These are phyloP conservation scores for Aviceda subcristata DNA, from an alignment of 2,113 vertebrate genomes.

Conservation along the genomic window DNA sequence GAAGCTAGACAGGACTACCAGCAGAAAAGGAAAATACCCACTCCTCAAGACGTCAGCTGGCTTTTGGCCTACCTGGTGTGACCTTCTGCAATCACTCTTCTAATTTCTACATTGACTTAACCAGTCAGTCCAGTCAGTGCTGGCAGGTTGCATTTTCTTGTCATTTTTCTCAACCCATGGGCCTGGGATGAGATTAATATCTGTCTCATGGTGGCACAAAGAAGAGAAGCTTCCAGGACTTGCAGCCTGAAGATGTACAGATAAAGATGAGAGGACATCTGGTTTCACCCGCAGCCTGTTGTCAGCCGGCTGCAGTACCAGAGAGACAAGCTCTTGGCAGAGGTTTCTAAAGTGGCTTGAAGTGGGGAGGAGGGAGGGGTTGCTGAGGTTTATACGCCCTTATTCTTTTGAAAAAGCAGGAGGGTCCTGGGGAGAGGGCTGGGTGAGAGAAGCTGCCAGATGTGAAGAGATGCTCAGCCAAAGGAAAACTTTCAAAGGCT, in stretches of 20 bases:
- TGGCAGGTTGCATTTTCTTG: neutral
- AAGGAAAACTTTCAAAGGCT: neutral
- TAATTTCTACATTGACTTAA: neutral
- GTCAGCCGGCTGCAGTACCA: neutral
- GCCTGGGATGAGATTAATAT: neutral
- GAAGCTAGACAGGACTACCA: neutral
- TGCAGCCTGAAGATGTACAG: neutral
- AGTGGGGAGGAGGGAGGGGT: neutral
- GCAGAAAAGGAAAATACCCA: neutral
- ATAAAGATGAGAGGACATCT: conserved; percentile 20
- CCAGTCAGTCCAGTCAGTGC: neutral
- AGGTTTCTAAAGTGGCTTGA: neutral
- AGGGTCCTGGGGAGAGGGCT: neutral
- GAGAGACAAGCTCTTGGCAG: neutral
- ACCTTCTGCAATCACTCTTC: neutral
- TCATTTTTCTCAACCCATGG: neutral
- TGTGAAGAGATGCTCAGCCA: neutral
- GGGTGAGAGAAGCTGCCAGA: neutral
- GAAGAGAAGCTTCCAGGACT: neutral
- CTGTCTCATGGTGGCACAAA: neutral
- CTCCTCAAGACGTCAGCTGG: neutral
- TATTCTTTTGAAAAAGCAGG: neutral
- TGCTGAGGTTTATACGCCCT: neutral
- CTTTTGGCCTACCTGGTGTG: neutral
- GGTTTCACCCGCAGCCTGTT: neutral